Evolutionary conservation across 2,113 vertebrate species (phyloP).

Genomic region (Empidonax alnorum): DNA sequence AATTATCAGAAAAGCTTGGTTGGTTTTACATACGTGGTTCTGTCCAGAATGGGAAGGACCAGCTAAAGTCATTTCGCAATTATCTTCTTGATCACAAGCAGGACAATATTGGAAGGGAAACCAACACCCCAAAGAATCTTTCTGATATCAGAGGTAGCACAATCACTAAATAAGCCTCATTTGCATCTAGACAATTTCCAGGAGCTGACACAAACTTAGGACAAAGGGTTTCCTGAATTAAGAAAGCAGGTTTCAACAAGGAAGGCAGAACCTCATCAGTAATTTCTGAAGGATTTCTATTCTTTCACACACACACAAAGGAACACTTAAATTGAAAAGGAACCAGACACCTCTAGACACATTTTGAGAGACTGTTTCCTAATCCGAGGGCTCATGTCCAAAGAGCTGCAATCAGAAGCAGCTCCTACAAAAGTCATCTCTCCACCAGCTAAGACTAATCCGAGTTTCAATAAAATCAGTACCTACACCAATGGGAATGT

Average conservation of each 20-base stretch:
- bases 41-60: background rate
- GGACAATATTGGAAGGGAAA: background rate
- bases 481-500: background rate
- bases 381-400: background rate
- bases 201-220: background rate
- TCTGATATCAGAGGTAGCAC: background rate
- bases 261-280: background rate
- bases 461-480: background rate
- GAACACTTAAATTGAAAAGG: background rate
- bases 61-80: background rate
- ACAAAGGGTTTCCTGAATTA: background rate
- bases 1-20: background rate
- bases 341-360: background rate
- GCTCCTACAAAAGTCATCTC: background rate
- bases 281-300: background rate
- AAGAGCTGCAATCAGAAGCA: background rate
- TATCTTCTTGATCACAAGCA: background rate
- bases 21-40: background rate
- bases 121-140: background rate
- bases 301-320: background rate
- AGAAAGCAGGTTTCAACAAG: background rate
- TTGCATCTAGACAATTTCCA: background rate
- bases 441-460: background rate
- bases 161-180: background rate
- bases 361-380: background rate